A percentile compares a stretch with the other conserved stretches of the same genome.
phyloP scores from a whole-genome alignment of 2,113 vertebrate species.

The Salvelinus sp. region DNA sequence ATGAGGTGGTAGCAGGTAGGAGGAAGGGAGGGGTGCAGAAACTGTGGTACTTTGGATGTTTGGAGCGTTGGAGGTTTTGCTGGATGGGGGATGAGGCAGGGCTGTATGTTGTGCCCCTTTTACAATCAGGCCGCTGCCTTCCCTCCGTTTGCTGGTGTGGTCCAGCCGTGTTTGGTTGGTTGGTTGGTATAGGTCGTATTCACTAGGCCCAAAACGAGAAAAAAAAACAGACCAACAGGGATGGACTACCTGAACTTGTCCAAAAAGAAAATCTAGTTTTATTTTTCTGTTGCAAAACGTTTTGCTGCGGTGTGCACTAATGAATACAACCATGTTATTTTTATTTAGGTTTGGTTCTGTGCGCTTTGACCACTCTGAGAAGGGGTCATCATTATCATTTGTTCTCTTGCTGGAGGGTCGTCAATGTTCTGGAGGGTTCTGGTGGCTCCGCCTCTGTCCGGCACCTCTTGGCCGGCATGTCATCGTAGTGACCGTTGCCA shows the following conservation, averaged over 20 bases:
- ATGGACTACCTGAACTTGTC: too few relatives aligned
- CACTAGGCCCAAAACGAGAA: too few relatives aligned
- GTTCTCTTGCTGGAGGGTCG: constrained; percentile 38
- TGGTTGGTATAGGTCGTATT: constrained; percentile 15
- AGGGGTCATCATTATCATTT: constrained; percentile 16
- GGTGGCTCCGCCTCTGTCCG: constrained; percentile 57
- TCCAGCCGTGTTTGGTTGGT: constrained; percentile 41
- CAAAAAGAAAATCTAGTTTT: too few relatives aligned
- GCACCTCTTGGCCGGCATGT: constrained; percentile 63
- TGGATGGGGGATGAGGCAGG: neutral
- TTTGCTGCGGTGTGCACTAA: too few relatives aligned
- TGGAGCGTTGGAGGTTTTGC: constrained; percentile 2
- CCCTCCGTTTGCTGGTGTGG: constrained; percentile 9
- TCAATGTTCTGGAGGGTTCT: constrained; percentile 49
- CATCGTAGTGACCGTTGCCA: constrained; percentile 28
- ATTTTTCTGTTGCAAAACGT: too few relatives aligned
- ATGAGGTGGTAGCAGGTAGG: constrained; percentile 4
- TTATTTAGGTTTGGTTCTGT: constrained; percentile 29
- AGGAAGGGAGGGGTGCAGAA: constrained; percentile 2
- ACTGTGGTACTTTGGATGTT: too few relatives aligned
- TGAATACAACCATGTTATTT: neutral
- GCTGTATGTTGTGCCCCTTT: constrained; percentile 5
- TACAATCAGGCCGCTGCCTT: constrained; percentile 16
- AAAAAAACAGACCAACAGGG: too few relatives aligned
- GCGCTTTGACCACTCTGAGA: constrained; percentile 41